Percentiles rank a stretch among this genome's conserved stretches.
These are phyloP conservation scores for Anthopleura xanthogrammica DNA, from an alignment of 92 coral and sea anemone species.

Conservation along the genomic window DNA sequence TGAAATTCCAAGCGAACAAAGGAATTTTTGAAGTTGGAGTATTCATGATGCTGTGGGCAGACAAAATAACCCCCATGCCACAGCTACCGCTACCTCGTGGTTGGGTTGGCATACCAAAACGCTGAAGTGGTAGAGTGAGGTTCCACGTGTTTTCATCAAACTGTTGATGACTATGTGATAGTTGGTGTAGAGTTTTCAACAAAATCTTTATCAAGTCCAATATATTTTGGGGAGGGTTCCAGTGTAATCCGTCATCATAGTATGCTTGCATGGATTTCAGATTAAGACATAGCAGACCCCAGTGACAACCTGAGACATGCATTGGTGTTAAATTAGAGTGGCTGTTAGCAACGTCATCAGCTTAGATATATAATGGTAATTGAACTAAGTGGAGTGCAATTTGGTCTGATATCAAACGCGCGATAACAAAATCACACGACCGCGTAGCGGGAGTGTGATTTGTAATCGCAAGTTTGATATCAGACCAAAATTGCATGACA, in stretches of 20 bases:
- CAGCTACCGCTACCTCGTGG: slow-evolving; percentile 47
- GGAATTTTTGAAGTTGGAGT: not conserved
- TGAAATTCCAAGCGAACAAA: slow-evolving; percentile 2
- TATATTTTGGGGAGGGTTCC: slow-evolving; percentile 13
- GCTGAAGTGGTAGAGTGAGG: slow-evolving; percentile 18
- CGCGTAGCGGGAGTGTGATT: too few species aligned
- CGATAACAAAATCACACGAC: too few species aligned
- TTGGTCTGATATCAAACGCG: too few species aligned
- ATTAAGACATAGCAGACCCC: slow-evolving; percentile 44
- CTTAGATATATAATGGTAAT: too few species aligned
- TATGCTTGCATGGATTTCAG: not conserved
- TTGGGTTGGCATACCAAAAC: slow-evolving; percentile 48
- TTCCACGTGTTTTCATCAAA: slow-evolving; percentile 13
- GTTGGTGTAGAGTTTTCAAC: not conserved
- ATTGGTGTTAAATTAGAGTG: slow-evolving; percentile 35
- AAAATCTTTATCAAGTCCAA: not conserved
- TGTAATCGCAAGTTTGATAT: too few species aligned
- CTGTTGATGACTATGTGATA: not conserved
- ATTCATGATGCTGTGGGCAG: slow-evolving; percentile 17
- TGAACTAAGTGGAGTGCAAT: too few species aligned
- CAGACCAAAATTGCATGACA: too few species aligned
- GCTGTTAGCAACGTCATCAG: too few species aligned
- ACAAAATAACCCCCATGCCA: slow-evolving; percentile 37
- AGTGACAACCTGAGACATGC: slow-evolving; percentile 23
- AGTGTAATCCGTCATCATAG: slow-evolving; percentile 43